A percentile compares a stretch with the other conserved stretches of the same genome.
phyloP scores from a whole-genome alignment of 2,113 vertebrate species.

The Aptenodytes forsteri region DNA sequence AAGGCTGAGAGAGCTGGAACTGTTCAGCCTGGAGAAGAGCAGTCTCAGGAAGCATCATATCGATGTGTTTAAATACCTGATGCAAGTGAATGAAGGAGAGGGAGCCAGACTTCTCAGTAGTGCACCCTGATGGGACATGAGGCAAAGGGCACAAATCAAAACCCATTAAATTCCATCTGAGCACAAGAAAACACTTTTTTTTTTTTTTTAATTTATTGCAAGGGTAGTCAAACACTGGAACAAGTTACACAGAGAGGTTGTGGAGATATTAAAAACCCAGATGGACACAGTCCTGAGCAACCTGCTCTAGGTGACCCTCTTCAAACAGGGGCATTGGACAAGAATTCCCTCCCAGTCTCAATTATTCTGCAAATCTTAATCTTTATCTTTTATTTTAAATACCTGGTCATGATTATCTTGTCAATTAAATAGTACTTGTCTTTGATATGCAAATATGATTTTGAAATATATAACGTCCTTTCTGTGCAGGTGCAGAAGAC shows the following conservation, averaged over 20 bases:
- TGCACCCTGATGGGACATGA: not conserved
- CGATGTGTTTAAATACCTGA: not conserved
- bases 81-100: not conserved
- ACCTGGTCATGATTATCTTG: not conserved
- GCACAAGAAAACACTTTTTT: not conserved
- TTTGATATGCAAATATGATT: not conserved
- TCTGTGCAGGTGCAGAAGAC: not conserved
- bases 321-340: not conserved
- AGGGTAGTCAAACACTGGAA: not conserved
- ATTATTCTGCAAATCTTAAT: not conserved
- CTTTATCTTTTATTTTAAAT: not conserved
- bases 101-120: not conserved
- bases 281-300: not conserved
- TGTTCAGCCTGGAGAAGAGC: not conserved
- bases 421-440: not conserved
- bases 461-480: not conserved
- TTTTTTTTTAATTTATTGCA: too few relatives aligned
- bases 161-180: not conserved
- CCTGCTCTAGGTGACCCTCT: not conserved
- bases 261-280: not conserved
- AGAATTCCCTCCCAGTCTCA: not conserved
- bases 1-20: not conserved
- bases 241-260: not conserved
- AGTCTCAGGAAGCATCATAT: not conserved
- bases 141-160: not conserved